Evolutionary conservation across 2,888 invertebrate species (phyloP).

Genomic region (Acanthosepion lycidas): DNA sequence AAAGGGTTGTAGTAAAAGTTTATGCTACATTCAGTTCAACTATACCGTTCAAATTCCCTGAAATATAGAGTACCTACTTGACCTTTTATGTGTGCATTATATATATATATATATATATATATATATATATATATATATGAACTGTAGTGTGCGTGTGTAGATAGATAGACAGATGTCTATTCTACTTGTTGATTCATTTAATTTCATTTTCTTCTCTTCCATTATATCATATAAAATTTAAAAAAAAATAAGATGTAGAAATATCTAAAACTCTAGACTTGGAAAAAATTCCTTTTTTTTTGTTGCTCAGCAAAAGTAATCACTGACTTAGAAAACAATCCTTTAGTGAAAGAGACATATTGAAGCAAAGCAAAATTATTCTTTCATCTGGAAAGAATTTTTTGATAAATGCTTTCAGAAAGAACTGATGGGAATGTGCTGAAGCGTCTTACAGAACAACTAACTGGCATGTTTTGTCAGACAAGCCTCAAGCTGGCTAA

Average conservation of each 20-base stretch:
- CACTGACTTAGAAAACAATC: neutral
- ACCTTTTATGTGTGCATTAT: too few species aligned
- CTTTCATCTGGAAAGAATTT: neutral
- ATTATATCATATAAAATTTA: neutral
- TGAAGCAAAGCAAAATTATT: neutral
- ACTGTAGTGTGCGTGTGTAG: neutral
- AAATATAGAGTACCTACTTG: too few species aligned
- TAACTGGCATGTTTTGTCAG: neutral
- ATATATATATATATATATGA: too few species aligned
- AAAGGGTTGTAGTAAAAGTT: too few species aligned
- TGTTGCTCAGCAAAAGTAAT: neutral
- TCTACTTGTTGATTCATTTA: neutral
- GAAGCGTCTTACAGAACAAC: neutral
- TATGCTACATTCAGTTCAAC: too few species aligned
- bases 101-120: too few species aligned
- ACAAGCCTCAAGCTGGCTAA: neutral
- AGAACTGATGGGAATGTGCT: neutral
- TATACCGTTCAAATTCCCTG: too few species aligned
- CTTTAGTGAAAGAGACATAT: neutral
- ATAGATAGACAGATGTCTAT: neutral
- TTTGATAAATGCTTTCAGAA: neutral
- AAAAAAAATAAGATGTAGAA: neutral
- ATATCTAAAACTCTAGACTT: neutral
- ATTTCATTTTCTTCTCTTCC: neutral
- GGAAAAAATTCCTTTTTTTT: neutral